Evolutionary conservation across 1,140 invertebrate species (phyloP), one percentile per base, ranked within the genome.

Genomic region (Heliothis virescens): DNA sequence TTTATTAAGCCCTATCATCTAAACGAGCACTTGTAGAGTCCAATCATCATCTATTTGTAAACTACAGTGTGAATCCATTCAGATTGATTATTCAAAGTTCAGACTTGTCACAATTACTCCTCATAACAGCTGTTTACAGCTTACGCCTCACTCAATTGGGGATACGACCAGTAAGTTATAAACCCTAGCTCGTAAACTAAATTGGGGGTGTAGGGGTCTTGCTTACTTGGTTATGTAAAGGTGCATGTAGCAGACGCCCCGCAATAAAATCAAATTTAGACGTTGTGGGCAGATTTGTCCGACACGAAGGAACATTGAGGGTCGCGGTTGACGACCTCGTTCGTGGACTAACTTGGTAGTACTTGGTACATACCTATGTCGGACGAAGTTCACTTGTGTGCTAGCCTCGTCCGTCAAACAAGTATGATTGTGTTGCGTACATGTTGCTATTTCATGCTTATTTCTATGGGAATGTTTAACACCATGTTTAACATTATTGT

Each of bases 201-300:
- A 10, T 53, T 55, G 63, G 62, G 60, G 48, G 16, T 5, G 10
- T n/a, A 18, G 55, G 21, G 71, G 71, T 71, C 81, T 21, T 71
- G 53, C 34, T 79, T 76, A 57, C 55, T 59, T 79, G 89, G 89
- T 74, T 47, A 62, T 87, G 83, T 55, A 79, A 79, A 88, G 89
- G 88, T 86, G 83, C 83, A 85, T 85, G 82, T 83, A 85, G 84
- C 91, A 91, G 91, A 90, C 92, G 92, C 86, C 88, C 86, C 79
- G 93, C 87, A 94, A 94, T 94, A 94, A 94, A 94, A 94, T 94
- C 93, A 93, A 94, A 94, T 94, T 94, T 94, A 93, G 92, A 93
- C 91, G 87, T 93, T 89, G 85, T 82, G 83, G 79, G 83, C 85
- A 92, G 93, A 92, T 92, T 93, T 93, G 90, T 94, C 87, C 86